These are phyloP conservation scores for Acleris emargana DNA, from an alignment of 2,888 invertebrate species.

Conservation along the genomic window DNA sequence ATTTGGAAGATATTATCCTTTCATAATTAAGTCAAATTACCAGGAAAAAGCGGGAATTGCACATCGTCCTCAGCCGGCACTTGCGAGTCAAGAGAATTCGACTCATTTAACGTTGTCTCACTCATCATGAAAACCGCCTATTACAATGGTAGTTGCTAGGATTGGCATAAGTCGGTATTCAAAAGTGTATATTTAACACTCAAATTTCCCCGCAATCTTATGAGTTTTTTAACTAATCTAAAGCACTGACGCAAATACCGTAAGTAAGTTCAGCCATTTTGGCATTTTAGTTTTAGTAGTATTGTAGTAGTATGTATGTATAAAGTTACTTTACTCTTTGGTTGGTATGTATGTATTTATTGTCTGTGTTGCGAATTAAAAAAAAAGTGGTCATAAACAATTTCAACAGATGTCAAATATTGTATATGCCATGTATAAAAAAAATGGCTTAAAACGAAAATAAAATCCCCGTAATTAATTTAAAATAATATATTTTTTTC, in stretches of 20 bases:
- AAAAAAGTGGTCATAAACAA: neutral
- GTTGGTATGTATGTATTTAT: neutral
- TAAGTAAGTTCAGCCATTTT: constrained; percentile 60
- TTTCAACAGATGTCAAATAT: too few species aligned
- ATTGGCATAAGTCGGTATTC: constrained; percentile 1
- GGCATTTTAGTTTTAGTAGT: constrained; percentile 47
- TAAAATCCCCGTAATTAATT: too few species aligned
- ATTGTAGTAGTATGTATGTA: neutral
- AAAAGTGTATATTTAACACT: constrained; percentile 8
- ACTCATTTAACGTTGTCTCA: constrained; percentile 60
- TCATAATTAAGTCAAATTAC: constrained; percentile 45
- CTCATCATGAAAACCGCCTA: constrained; percentile 58
- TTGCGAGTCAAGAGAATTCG: constrained; percentile 56
- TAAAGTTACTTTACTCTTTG: too few species aligned
- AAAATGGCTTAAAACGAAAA: too few species aligned
- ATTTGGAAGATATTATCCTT: neutral
- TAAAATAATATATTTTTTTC: too few species aligned
- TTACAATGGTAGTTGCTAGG: constrained; percentile 32
- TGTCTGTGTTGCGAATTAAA: constrained; percentile 3
- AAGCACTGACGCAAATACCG: constrained; percentile 37
- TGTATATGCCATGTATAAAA: too few species aligned
- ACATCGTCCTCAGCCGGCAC: constrained; percentile 69
- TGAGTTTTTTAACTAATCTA: neutral
- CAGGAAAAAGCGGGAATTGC: constrained; percentile 76
- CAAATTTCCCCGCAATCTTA: neutral